These are phyloP conservation scores for Plutella xylostella DNA, from an alignment of 2,888 invertebrate species.

Conservation along the genomic window DNA sequence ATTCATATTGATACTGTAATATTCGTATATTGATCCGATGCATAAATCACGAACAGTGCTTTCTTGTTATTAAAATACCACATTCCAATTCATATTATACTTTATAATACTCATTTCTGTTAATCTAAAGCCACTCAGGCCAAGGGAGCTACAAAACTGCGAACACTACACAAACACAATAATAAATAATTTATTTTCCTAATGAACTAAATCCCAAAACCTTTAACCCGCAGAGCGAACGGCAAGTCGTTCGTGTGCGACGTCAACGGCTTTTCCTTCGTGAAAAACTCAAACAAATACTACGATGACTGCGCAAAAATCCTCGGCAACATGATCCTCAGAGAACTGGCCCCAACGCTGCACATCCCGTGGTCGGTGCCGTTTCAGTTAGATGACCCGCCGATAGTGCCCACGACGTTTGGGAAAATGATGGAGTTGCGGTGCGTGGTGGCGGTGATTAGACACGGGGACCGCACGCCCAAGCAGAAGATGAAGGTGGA, in stretches of 20 bases:
- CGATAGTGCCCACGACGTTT: slow-evolving; percentile 98
- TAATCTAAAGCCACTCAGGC: too few species aligned
- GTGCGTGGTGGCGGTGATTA: slow-evolving; percentile 96
- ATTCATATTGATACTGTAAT: too few species aligned
- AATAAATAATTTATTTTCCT: too few species aligned
- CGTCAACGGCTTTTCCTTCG: slow-evolving; percentile 99
- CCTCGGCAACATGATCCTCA: slow-evolving; percentile 95
- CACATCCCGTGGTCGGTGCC: slow-evolving; percentile 99
- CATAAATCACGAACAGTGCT: too few species aligned
- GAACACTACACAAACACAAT: too few species aligned
- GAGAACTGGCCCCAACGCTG: slow-evolving; percentile 93
- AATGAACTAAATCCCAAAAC: too few species aligned
- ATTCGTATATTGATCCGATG: too few species aligned
- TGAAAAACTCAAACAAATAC: slow-evolving; percentile 99
- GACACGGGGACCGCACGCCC: slow-evolving; percentile 98
- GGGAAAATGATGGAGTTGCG: slow-evolving; percentile 95
- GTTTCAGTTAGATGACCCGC: slow-evolving; percentile 97
- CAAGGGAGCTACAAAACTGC: too few species aligned
- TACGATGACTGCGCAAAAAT: slow-evolving; percentile 99
- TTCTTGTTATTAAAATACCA: too few species aligned
- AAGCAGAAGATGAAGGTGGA: slow-evolving; percentile 99
- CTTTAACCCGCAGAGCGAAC: slow-evolving; percentile 79
- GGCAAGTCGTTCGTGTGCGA: slow-evolving; percentile 99
- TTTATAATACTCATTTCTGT: too few species aligned
- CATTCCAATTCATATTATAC: too few species aligned